These are phyloP conservation scores for Tipula helvola DNA, from an alignment of 2,888 invertebrate genomes.

Conservation along the genomic window DNA sequence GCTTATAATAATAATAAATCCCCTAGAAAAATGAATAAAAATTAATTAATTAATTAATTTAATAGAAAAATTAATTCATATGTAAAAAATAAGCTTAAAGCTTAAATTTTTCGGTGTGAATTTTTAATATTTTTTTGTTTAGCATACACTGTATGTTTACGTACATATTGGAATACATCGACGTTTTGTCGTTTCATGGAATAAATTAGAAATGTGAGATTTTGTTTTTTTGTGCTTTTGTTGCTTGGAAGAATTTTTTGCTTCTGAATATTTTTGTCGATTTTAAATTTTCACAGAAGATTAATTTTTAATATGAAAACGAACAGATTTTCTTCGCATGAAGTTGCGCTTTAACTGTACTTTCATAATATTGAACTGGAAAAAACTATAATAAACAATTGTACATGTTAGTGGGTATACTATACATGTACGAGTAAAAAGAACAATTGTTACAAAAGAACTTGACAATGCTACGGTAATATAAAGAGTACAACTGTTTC, in stretches of 20 bases:
- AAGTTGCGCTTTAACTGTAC: too few relatives aligned
- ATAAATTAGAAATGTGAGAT: not conserved
- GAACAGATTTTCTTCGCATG: too few relatives aligned
- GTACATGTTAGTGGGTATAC: too few relatives aligned
- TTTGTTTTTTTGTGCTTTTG: not conserved
- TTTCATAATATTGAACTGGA: too few relatives aligned
- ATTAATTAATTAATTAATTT: slow-evolving; percentile 4
- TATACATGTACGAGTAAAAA: too few relatives aligned
- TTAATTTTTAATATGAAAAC: not conserved
- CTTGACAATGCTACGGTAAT: too few relatives aligned
- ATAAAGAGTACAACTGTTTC: too few relatives aligned
- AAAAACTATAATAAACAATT: too few relatives aligned
- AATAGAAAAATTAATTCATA: not conserved
- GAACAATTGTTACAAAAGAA: too few relatives aligned
- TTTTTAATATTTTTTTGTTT: not conserved
- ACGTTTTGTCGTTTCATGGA: not conserved
- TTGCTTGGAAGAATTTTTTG: not conserved
- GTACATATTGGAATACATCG: not conserved
- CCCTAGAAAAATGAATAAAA: not conserved
- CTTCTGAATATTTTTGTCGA: not conserved
- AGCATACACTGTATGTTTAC: not conserved
- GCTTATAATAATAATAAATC: not conserved
- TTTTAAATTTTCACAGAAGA: not conserved
- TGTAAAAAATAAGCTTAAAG: not conserved
- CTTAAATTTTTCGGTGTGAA: not conserved